A percentile compares a stretch with the other conserved stretches of the same genome.
phyloP scores from a whole-genome alignment of 2,797 vertebrate genomes.

The Nannoperca obscura region DNA sequence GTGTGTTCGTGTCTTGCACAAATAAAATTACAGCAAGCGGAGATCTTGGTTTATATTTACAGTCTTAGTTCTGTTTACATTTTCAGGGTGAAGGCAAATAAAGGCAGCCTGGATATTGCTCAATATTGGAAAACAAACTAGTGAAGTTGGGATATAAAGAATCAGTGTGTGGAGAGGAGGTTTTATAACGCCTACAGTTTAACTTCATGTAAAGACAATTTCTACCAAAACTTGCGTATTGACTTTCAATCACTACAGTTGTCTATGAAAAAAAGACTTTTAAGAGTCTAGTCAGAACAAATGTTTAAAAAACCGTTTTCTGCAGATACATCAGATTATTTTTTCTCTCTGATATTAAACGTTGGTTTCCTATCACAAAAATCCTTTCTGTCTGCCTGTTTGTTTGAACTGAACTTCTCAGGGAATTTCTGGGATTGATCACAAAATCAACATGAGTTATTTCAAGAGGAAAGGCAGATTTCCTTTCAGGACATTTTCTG shows the following conservation, averaged over 20 bases:
- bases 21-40: background rate
- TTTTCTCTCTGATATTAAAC: background rate
- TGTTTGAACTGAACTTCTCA: background rate
- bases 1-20: background rate
- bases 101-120: background rate
- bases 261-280: background rate
- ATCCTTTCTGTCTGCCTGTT: background rate
- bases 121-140: background rate
- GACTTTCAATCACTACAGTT: background rate
- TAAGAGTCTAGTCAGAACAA: background rate
- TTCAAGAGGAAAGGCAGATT: constrained; percentile 29
- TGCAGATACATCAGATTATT: background rate
- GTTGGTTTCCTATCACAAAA: background rate
- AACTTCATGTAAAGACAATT: background rate
- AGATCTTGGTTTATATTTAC: background rate
- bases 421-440: constrained; percentile 7
- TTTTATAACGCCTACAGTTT: background rate
- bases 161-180: background rate
- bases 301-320: background rate
- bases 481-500: constrained; percentile 22
- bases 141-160: constrained; percentile 8
- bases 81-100: constrained; percentile 6
- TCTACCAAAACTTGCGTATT: background rate
- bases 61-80: constrained; percentile 8
- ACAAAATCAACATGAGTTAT: constrained; percentile 24